Conservation (phyloP, 2,113 vertebrate genomes). For the Callaeas wilsoni region DNA sequence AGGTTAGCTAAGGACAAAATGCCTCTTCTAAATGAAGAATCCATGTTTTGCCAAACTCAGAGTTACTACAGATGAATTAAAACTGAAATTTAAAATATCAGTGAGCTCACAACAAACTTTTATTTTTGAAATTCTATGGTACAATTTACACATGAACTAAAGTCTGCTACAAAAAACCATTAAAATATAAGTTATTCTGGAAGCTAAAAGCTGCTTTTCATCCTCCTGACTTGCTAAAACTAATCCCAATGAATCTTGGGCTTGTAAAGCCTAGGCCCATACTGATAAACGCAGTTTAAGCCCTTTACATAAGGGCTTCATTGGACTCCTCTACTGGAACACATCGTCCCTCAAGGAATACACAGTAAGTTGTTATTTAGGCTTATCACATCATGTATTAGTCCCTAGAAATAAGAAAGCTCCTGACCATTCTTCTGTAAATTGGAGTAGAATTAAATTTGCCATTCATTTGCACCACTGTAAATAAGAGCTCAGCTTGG, state of each 20-base stretch:
- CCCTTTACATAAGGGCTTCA: background rate
- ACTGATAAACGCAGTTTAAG: background rate
- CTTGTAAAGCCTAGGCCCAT: background rate
- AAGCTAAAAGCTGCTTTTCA: background rate
- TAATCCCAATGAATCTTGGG: background rate
- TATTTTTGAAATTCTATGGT: background rate
- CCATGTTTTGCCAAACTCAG: background rate
- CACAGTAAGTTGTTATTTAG: background rate
- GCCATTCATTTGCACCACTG: background rate
- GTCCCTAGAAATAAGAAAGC: background rate
- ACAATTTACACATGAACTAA: background rate
- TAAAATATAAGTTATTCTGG: background rate
- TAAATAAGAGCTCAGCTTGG: background rate
- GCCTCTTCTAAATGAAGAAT: background rate
- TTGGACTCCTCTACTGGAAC: background rate
- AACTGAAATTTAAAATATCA: background rate
- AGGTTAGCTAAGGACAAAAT: background rate
- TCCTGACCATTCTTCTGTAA: background rate
- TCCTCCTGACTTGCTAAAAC: background rate
- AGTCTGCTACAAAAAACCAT: background rate
- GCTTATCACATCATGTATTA: background rate
- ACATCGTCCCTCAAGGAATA: background rate
- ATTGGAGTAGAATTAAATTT: background rate
- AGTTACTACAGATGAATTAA: background rate
- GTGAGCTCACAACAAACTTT: background rate